phyloP scores from a whole-genome alignment of 92 coral and sea anemone genomes.

The Phymanthus crucifer region DNA sequence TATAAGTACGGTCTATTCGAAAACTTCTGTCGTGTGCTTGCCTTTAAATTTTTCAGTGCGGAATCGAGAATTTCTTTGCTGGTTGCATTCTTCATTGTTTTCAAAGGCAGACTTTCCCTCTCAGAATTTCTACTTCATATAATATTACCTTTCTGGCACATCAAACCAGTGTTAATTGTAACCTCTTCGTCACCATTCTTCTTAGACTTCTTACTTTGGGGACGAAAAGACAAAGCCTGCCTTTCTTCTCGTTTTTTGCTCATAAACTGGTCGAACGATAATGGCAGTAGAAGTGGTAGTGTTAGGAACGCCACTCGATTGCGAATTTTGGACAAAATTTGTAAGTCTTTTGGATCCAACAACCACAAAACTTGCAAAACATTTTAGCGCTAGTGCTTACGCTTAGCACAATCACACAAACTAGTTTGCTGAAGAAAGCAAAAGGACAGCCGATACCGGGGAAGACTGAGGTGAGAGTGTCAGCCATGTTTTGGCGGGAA shows the following conservation, averaged over 20 bases:
- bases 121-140: neutral
- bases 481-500: too few relatives aligned
- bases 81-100: slow-evolving; percentile 25
- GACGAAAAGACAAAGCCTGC: slow-evolving; percentile 24
- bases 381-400: neutral
- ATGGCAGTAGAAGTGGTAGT: neutral
- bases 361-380: slow-evolving; percentile 10
- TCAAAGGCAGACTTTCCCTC: slow-evolving; percentile 34
- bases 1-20: slow-evolving; percentile 20
- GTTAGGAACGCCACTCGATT: slow-evolving; percentile 3
- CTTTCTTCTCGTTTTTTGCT: slow-evolving; percentile 21
- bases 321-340: slow-evolving; percentile 12
- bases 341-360: slow-evolving; percentile 6
- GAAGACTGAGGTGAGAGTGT: neutral
- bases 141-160: slow-evolving; percentile 14
- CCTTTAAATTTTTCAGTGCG: slow-evolving; percentile 38
- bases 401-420: too few relatives aligned
- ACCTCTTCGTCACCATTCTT: slow-evolving; percentile 22
- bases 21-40: slow-evolving; percentile 32
- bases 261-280: slow-evolving; percentile 11
- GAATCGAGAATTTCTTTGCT: slow-evolving; percentile 32
- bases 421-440: too few relatives aligned
- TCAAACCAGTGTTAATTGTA: slow-evolving; percentile 6
- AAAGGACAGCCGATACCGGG: too few relatives aligned
- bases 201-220: slow-evolving; percentile 11